phyloP scores from a whole-genome alignment of 2,888 invertebrate genomes.

The Dicycla oo region DNA sequence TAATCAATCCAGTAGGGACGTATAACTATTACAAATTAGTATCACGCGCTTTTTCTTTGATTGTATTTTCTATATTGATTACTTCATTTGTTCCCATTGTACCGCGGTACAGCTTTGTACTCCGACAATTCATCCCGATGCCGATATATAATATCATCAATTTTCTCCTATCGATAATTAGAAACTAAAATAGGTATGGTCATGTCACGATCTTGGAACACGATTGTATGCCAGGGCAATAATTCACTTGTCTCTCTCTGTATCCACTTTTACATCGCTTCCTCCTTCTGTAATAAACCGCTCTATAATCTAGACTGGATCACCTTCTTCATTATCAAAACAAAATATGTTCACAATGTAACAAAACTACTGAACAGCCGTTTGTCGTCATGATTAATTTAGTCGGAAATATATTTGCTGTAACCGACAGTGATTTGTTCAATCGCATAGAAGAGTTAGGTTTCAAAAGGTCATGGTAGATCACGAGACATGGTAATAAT shows the following conservation, averaged over 20 bases:
- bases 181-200: slow-evolving; percentile 77
- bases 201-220: slow-evolving; percentile 76
- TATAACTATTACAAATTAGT: slow-evolving; percentile 61
- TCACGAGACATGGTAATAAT: slow-evolving; percentile 41
- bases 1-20: slow-evolving; percentile 53
- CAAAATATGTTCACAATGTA: slow-evolving; percentile 41
- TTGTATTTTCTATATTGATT: slow-evolving; percentile 66
- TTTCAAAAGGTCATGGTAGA: slow-evolving; percentile 34
- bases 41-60: slow-evolving; percentile 65
- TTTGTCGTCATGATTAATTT: slow-evolving; percentile 48
- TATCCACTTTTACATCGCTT: slow-evolving; percentile 61
- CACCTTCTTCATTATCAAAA: slow-evolving; percentile 55
- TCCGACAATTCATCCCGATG: slow-evolving; percentile 68
- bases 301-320: slow-evolving; percentile 55
- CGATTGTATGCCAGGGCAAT: slow-evolving; percentile 71
- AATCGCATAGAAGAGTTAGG: slow-evolving; percentile 28
- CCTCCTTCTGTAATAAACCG: slow-evolving; percentile 54
- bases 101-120: slow-evolving; percentile 60
- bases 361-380: slow-evolving; percentile 48
- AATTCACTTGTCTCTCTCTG: slow-evolving; percentile 66
- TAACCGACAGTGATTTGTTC: slow-evolving; percentile 47
- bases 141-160: slow-evolving; percentile 71
- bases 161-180: slow-evolving; percentile 79
- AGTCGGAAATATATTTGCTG: slow-evolving; percentile 47
- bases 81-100: slow-evolving; percentile 70